Base-by-base conservation (phyloP, 2,797 vertebrate genomes). In the Acestrorhynchus altus region DNA sequence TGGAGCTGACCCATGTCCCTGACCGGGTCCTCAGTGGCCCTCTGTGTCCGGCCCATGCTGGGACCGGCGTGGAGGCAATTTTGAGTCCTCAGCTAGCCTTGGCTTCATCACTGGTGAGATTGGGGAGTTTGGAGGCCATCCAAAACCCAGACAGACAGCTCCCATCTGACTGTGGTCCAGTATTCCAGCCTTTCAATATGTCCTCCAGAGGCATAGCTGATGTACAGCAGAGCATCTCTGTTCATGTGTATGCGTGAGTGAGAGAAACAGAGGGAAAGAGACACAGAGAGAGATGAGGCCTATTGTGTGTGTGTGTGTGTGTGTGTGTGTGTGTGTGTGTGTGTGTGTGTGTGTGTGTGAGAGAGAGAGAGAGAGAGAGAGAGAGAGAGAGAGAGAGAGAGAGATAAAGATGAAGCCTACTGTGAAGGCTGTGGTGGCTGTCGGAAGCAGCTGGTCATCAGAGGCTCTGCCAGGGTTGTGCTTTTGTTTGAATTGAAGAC, bases 361-460 rank as follows among this genome's bases (percentile, higher is more conserved):
- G 18, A 63, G n/a, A 42, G 20, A 64, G 18, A 11, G 18, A 63
- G n/a, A 42, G 20, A 64, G 10, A 4, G 13, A 26, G 39, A 42
- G 40, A 39, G 20, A 22, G 18, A 64, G 20, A 44, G 20, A 64
- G n/a, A 20, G 24, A 59, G 24, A 16, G n/a, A 46, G 22, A 47
- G 28, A 40, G 31, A n/a, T n/a, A 59, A 54, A 18, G 31, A 65
- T 1, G 40, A 39, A 39, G 40, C 47, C 72, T 13, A 46, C 59
- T 60, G 67, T 70, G 60, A 67, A 70, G 40, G 47, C 72, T 28
- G 64, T 8, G 18, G 71, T 74, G 64, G 42, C 71, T 66, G 57
- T 75, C 71, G 28, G 72, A 80, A 80, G 59, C 65, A 80, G 65
- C 68, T 80, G 72, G 66, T 56, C 35, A 70, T 70, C 57, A 70